Evolutionary conservation across 92 coral and sea anemone genomes (phyloP).

Genomic region (Zoanthus gigantus): DNA sequence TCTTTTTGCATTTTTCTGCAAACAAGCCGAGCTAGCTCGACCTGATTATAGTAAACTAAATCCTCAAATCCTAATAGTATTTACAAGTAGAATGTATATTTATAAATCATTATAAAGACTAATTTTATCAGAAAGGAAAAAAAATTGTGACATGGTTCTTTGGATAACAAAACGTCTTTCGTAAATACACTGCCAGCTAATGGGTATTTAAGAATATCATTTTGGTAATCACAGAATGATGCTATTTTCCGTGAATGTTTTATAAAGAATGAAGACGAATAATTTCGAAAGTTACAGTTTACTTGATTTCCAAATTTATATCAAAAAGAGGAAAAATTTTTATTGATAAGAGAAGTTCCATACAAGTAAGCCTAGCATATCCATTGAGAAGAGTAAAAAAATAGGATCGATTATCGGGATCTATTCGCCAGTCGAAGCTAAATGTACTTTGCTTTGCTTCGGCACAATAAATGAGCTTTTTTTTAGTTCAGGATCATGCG

Average conservation of each 20-base stretch:
- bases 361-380: neutral
- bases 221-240: neutral
- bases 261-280: neutral
- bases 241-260: neutral
- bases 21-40: conserved; percentile 9
- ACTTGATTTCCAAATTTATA: neutral
- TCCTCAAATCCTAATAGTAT: conserved; percentile 12
- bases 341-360: neutral
- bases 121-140: conserved; percentile 7
- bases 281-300: conserved; percentile 3
- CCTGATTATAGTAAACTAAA: conserved; percentile 8
- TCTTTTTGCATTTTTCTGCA: neutral
- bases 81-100: conserved; percentile 9
- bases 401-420: neutral
- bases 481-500: neutral
- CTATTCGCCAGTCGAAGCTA: neutral
- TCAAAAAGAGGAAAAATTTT: neutral
- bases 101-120: conserved; percentile 11
- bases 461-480: neutral
- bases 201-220: conserved; percentile 1
- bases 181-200: conserved; percentile 11
- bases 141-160: neutral
- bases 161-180: conserved; percentile 9
- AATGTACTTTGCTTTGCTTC: neutral
- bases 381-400: neutral